These are phyloP conservation scores for Neoniphon sammara DNA, from an alignment of 2,797 vertebrate species.

Conservation along the genomic window DNA sequence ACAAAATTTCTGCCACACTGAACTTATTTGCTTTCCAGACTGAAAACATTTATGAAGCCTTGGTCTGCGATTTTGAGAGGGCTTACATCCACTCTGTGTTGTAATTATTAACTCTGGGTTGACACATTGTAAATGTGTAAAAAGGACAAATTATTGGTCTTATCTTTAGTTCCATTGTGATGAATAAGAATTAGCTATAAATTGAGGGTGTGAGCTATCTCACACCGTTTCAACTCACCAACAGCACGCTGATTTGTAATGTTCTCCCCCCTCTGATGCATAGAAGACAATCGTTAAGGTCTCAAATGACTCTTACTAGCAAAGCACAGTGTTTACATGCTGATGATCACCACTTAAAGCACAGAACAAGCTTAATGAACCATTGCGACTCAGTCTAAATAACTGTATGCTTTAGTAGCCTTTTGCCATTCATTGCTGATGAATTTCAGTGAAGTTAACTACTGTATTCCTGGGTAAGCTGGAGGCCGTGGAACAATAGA, in stretches of 20 bases:
- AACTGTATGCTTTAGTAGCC: conserved; percentile 10
- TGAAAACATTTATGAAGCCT: conserved; percentile 31
- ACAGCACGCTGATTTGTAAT: conserved; percentile 81
- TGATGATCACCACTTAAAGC: conserved; percentile 26
- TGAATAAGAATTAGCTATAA: conserved; percentile 49
- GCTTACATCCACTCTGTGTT: conserved; percentile 51
- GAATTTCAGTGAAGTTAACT: conserved; percentile 2
- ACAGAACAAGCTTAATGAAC: conserved; percentile 45
- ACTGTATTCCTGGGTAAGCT: conserved; percentile 22
- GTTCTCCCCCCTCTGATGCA: conserved; percentile 54
- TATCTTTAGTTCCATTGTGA: conserved; percentile 47
- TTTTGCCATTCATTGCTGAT: conserved; percentile 1
- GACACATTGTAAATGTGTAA: conserved; percentile 19
- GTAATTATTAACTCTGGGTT: conserved; percentile 43
- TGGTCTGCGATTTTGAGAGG: conserved; percentile 39
- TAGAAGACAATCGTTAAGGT: conserved; percentile 71
- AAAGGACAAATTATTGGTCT: conserved; percentile 34
- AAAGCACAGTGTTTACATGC: conserved; percentile 68
- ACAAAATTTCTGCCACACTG: conserved; percentile 11
- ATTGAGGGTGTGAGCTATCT: conserved; percentile 63
- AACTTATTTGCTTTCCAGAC: conserved; percentile 4
- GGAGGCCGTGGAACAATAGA: background rate
- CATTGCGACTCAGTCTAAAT: background rate
- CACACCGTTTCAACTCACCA: conserved; percentile 72
- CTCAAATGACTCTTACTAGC: conserved; percentile 46